These are phyloP conservation scores for Lemur catta DNA, from an alignment of 2,797 vertebrate genomes.

Conservation along the genomic window DNA sequence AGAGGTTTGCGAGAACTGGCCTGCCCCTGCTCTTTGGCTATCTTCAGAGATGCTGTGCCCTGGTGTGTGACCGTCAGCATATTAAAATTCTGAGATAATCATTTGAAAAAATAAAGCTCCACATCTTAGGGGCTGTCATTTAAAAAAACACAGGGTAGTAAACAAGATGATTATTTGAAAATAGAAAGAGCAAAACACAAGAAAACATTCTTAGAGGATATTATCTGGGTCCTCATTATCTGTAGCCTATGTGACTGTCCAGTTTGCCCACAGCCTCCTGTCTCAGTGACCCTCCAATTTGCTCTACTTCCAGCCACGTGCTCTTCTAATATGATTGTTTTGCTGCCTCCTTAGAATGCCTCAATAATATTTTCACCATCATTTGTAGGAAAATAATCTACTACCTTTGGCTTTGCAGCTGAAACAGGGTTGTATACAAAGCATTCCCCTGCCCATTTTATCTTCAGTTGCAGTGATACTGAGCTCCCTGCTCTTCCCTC, in stretches of 20 bases:
- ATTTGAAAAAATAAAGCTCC: slow-evolving; percentile 24
- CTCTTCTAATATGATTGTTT: background rate
- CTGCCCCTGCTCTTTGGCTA: background rate
- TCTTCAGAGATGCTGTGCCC: slow-evolving; percentile 23
- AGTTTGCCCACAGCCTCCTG: background rate
- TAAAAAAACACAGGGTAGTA: background rate
- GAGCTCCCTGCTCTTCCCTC: background rate
- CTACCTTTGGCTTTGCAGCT: background rate
- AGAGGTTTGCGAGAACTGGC: slow-evolving; percentile 22
- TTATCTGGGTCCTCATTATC: background rate
- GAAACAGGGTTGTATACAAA: background rate
- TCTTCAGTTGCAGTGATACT: background rate
- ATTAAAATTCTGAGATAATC: slow-evolving; percentile 58
- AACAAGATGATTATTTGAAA: slow-evolving; percentile 38
- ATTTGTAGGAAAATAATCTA: background rate
- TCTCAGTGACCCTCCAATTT: background rate
- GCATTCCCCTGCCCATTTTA: background rate
- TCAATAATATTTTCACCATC: background rate
- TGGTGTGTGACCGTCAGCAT: background rate
- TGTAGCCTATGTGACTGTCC: background rate
- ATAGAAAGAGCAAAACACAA: background rate
- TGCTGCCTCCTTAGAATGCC: background rate
- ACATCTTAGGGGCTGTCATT: background rate
- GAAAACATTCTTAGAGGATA: background rate
- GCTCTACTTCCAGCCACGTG: background rate